Evolutionary conservation across 2,888 invertebrate species (phyloP).

Genomic region (Leptothorax acervorum): DNA sequence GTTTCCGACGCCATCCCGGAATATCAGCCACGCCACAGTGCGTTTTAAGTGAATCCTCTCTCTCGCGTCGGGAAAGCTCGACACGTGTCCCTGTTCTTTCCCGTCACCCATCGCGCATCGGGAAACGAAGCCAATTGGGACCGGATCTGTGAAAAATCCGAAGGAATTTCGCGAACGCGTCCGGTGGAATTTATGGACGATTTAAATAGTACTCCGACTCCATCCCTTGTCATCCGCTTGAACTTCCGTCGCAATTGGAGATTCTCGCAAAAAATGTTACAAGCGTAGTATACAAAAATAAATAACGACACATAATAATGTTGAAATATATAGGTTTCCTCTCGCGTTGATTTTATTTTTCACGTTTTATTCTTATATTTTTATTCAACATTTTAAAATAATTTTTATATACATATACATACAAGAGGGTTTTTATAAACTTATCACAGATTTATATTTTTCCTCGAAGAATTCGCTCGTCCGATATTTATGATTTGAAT

Average conservation of each 20-base stretch:
- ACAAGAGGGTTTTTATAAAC: not conserved
- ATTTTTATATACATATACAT: not conserved
- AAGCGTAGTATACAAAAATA: not conserved
- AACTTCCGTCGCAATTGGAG: not conserved
- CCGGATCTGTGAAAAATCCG: conserved; percentile 38
- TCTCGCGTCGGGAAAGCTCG: conserved; percentile 14
- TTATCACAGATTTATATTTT: not conserved
- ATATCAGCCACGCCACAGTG: conserved; percentile 1
- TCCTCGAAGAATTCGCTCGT: not conserved
- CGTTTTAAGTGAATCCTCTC: conserved; percentile 34
- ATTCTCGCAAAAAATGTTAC: not conserved
- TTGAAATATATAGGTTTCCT: not conserved
- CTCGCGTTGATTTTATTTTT: not conserved
- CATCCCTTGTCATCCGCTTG: not conserved
- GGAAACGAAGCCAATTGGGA: conserved; percentile 38
- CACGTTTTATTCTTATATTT: not conserved
- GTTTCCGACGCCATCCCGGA: conserved; percentile 49
- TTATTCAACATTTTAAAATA: not conserved
- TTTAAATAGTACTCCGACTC: conserved; percentile 31
- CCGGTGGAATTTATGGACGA: conserved; percentile 17
- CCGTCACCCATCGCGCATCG: not conserved
- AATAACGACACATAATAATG: not conserved
- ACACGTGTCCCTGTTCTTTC: conserved; percentile 36
- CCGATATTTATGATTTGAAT: conserved; percentile 43
- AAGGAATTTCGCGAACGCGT: conserved; percentile 29